Percentiles rank a stretch among this genome's conserved stretches.
These are phyloP conservation scores for Craniophora ligustri DNA, from an alignment of 2,888 invertebrate genomes.

Conservation along the genomic window DNA sequence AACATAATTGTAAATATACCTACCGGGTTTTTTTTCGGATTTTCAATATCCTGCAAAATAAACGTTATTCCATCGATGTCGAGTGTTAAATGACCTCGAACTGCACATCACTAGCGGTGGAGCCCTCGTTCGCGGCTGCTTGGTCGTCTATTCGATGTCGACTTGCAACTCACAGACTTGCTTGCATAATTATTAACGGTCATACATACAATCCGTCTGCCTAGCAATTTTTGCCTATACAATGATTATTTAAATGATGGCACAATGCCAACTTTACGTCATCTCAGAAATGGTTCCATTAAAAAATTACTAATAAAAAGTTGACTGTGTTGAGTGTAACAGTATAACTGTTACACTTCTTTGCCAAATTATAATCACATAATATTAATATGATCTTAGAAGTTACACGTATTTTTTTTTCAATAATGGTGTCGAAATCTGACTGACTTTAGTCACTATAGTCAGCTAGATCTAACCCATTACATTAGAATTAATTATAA, in stretches of 20 bases:
- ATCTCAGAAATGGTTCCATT: neutral
- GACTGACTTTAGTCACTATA: too few species aligned
- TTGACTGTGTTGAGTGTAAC: conserved; percentile 3
- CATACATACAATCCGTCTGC: conserved; percentile 43
- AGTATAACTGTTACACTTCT: neutral
- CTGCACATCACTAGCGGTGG: conserved; percentile 60
- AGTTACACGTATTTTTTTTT: too few species aligned
- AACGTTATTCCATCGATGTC: conserved; percentile 71
- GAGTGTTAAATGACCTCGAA: conserved; percentile 76
- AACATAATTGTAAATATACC: too few species aligned
- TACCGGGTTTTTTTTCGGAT: too few species aligned
- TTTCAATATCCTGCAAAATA: neutral
- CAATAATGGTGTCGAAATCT: too few species aligned
- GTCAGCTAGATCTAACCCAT: too few species aligned
- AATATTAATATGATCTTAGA: too few species aligned
- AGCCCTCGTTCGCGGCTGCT: conserved; percentile 69
- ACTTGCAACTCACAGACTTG: conserved; percentile 69
- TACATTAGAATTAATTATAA: neutral
- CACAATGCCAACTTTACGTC: conserved; percentile 12
- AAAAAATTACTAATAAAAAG: neutral
- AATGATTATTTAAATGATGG: conserved; percentile 11
- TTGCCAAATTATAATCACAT: neutral
- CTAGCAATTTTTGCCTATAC: conserved; percentile 21
- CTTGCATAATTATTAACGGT: conserved; percentile 82
- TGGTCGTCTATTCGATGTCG: conserved; percentile 60